phyloP scores from a whole-genome alignment of 2,113 vertebrate species.

The Chrysochloris asiatica region DNA sequence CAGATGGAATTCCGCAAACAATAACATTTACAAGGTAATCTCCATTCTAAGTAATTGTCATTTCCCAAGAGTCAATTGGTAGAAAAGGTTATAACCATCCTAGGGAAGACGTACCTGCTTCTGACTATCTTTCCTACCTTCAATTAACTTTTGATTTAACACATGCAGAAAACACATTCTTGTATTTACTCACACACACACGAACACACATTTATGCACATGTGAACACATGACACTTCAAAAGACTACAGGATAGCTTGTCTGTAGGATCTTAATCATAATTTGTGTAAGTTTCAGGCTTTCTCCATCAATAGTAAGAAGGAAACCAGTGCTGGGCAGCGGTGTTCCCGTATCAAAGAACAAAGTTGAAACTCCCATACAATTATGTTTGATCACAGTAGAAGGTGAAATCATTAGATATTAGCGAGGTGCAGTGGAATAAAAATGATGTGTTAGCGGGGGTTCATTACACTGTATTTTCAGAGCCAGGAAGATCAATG shows the following conservation, averaged over 20 bases:
- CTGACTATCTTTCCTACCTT: neutral
- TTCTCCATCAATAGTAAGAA: conserved; percentile 80
- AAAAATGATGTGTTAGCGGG: conserved; percentile 89
- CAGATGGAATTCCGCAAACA: conserved; percentile 47
- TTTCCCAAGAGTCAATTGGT: conserved; percentile 41
- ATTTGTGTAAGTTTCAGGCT: conserved; percentile 76
- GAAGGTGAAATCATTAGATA: conserved; percentile 90
- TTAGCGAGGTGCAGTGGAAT: conserved; percentile 88
- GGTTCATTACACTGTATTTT: conserved; percentile 90
- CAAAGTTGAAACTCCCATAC: conserved; percentile 88
- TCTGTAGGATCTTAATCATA: conserved; percentile 66
- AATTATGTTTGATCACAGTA: conserved; percentile 88
- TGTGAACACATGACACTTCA: neutral
- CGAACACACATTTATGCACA: too few relatives aligned
- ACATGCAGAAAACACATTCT: neutral
- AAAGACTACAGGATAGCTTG: neutral
- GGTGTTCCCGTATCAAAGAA: conserved; percentile 80
- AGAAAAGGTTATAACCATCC: neutral
- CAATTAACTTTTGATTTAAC: conserved; percentile 9
- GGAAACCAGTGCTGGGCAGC: conserved; percentile 82
- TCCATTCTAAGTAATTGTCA: conserved; percentile 30
- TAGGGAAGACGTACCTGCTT: neutral
- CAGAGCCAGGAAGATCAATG: conserved; percentile 89
- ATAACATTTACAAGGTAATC: conserved; percentile 47
- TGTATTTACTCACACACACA: neutral